These are phyloP conservation scores for Saccostrea glomerata DNA, from an alignment of 1,140 invertebrate species.

Conservation along the genomic window DNA sequence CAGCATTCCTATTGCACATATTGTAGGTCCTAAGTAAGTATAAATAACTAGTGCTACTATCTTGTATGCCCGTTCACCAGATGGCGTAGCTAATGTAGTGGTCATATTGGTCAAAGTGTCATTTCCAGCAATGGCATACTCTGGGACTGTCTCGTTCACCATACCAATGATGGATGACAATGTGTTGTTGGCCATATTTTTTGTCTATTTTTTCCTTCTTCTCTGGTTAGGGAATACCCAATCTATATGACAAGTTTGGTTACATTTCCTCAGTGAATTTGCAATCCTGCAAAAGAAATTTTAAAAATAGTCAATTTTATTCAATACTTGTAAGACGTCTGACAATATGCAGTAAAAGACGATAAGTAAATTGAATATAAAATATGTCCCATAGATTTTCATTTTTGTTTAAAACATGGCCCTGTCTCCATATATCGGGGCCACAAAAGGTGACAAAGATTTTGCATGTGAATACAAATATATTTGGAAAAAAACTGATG, in stretches of 20 bases:
- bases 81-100: slow-evolving; percentile 15
- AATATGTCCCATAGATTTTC: too few relatives aligned
- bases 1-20: slow-evolving; percentile 74
- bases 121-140: background rate
- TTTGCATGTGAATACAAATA: too few relatives aligned
- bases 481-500: too few relatives aligned
- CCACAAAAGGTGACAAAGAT: too few relatives aligned
- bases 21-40: slow-evolving; percentile 67
- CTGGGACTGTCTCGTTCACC: background rate
- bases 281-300: background rate
- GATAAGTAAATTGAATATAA: too few relatives aligned
- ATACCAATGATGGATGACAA: background rate
- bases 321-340: too few relatives aligned
- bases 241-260: background rate
- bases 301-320: background rate
- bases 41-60: slow-evolving; percentile 50
- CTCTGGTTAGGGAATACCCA: background rate
- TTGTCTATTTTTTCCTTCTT: background rate
- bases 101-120: background rate
- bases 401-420: too few relatives aligned
- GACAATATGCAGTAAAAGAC: too few relatives aligned
- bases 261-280: background rate
- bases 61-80: background rate
- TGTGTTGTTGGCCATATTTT: background rate
- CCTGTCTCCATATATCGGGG: too few relatives aligned